Evolutionary conservation across 2,113 vertebrate genomes (phyloP).

Genomic region (Prolemur simus): DNA sequence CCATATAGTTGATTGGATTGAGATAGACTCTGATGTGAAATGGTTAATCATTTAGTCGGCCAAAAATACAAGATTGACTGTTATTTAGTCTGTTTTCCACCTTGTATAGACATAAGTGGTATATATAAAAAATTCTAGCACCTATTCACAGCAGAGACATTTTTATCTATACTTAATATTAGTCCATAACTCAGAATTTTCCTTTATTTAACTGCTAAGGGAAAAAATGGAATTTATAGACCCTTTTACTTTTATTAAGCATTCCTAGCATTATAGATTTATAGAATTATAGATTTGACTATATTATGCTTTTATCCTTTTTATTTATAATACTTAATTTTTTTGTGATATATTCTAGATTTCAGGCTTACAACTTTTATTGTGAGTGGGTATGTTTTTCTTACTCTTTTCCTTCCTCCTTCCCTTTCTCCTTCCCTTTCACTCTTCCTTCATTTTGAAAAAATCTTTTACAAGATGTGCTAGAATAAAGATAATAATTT

Average conservation of each 20-base stretch:
- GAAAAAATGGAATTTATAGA: conserved; percentile 30
- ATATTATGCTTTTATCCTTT: conserved; percentile 32
- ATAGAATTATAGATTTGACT: conserved; percentile 22
- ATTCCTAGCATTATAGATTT: conserved; percentile 13
- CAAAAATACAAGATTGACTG: conserved; percentile 27
- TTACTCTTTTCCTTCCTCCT: neutral
- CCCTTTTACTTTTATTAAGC: conserved; percentile 44
- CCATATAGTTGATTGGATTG: conserved; percentile 58
- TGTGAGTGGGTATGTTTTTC: neutral
- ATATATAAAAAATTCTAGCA: conserved; percentile 33
- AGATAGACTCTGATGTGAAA: conserved; percentile 59
- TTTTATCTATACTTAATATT: conserved; percentile 33
- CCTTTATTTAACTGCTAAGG: neutral
- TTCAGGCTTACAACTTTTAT: conserved; percentile 10
- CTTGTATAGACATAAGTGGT: neutral
- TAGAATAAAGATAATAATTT: neutral
- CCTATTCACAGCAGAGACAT: conserved; percentile 18
- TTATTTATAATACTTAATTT: conserved; percentile 20
- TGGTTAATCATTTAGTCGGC: conserved; percentile 61
- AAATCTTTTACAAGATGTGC: neutral
- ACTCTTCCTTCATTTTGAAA: neutral
- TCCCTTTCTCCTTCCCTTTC: neutral
- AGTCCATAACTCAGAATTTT: conserved; percentile 40
- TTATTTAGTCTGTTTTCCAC: conserved; percentile 18
- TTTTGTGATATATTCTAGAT: neutral